phyloP scores from a whole-genome alignment of 2,797 vertebrate genomes.

The Morus bassanus region DNA sequence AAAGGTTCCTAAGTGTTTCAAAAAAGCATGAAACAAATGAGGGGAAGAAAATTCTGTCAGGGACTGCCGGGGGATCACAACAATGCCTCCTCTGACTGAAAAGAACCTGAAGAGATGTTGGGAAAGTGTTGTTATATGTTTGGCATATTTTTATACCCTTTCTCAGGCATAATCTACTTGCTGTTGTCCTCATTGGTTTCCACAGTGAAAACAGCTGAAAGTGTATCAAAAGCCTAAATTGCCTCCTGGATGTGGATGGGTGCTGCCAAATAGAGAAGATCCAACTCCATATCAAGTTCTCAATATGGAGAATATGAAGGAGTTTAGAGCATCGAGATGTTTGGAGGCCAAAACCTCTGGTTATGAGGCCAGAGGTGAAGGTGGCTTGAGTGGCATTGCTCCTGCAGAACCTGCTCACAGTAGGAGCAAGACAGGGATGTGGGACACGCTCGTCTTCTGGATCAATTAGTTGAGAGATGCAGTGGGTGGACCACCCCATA shows the following conservation, averaged over 20 bases:
- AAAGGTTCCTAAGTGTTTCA: not conserved
- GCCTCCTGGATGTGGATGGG: not conserved
- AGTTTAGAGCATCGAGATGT: not conserved
- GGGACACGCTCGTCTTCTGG: not conserved
- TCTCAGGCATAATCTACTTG: not conserved
- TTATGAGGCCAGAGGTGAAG: not conserved
- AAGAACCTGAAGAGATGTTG: not conserved
- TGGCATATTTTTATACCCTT: not conserved
- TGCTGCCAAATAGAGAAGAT: not conserved
- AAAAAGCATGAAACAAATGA: not conserved
- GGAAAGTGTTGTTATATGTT: not conserved
- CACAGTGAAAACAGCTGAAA: not conserved
- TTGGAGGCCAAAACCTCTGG: not conserved
- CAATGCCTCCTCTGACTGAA: not conserved
- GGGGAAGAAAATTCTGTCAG: not conserved
- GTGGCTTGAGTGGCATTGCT: not conserved
- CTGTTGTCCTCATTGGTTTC: not conserved
- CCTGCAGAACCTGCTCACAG: not conserved
- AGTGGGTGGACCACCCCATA: not conserved
- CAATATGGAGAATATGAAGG: not conserved
- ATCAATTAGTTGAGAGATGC: not conserved
- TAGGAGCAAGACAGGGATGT: not conserved
- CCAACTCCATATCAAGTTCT: not conserved
- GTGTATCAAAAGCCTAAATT: not conserved
- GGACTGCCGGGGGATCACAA: not conserved